These are phyloP conservation scores for Kryphioiulus occultus DNA, from an alignment of 2,888 invertebrate genomes.

Conservation along the genomic window DNA sequence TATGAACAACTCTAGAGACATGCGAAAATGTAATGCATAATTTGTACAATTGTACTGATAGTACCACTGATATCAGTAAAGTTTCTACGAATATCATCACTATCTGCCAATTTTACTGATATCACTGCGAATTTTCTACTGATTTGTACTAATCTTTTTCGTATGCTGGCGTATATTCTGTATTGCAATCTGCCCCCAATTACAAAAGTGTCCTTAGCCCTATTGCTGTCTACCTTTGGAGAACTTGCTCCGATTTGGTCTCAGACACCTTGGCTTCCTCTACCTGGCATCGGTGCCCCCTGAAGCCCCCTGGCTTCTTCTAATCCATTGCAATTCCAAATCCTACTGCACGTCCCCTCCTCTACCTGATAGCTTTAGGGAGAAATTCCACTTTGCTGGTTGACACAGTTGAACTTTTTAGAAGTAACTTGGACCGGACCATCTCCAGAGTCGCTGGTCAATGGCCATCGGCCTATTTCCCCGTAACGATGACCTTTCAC, in stretches of 20 bases:
- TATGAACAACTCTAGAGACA: too few species aligned
- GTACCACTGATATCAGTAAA: too few species aligned
- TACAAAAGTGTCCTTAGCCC: too few species aligned
- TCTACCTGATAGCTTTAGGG: neutral
- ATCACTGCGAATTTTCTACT: too few species aligned
- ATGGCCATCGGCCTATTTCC: neutral
- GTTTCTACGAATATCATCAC: too few species aligned
- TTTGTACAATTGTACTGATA: too few species aligned
- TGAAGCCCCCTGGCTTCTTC: neutral
- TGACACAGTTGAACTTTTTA: constrained; percentile 8
- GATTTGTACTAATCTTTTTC: neutral
- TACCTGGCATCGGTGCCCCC: neutral
- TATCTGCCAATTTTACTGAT: too few species aligned
- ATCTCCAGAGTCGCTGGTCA: neutral
- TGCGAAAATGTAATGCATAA: too few species aligned
- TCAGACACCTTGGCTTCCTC: neutral
- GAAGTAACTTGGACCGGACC: neutral
- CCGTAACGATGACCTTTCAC: neutral
- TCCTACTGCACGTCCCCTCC: neutral
- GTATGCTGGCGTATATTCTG: too few species aligned
- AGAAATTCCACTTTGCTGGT: constrained; percentile 42
- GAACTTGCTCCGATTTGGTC: neutral
- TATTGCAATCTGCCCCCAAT: too few species aligned
- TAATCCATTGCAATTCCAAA: neutral
- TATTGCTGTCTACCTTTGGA: too few species aligned